Conservation (phyloP, 2,113 vertebrate species). For the Seriola dumerili region DNA sequence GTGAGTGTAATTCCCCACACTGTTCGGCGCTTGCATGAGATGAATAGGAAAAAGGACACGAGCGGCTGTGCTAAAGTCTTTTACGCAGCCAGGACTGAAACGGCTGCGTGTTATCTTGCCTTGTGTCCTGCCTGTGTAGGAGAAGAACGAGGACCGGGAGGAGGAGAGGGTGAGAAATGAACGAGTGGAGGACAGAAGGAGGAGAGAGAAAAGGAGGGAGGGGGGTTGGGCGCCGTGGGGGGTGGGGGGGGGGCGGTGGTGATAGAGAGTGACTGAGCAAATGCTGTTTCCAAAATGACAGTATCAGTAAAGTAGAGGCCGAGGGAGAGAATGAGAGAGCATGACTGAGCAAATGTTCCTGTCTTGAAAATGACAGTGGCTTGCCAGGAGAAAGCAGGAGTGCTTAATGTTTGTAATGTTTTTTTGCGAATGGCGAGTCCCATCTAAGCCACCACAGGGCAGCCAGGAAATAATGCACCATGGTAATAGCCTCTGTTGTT, state of each 20-base stretch:
- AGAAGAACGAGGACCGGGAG: constrained; percentile 12
- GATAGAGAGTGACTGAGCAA: constrained; percentile 65
- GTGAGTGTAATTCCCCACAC: constrained; percentile 27
- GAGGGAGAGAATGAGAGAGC: constrained; percentile 52
- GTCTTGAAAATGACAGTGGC: constrained; percentile 58
- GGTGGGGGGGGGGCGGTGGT: neutral
- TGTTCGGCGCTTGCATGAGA: constrained; percentile 25
- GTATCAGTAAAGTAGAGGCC: constrained; percentile 53
- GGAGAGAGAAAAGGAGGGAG: neutral
- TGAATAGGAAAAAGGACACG: constrained; percentile 20
- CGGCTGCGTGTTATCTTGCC: constrained; percentile 38
- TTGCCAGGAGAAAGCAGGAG: constrained; percentile 54
- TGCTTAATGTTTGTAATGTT: constrained; percentile 63
- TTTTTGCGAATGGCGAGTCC: constrained; percentile 30
- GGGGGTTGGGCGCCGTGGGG: neutral
- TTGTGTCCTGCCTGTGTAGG: neutral
- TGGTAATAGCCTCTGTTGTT: constrained; percentile 63
- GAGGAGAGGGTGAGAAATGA: constrained; percentile 40
- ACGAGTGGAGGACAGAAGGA: constrained; percentile 27
- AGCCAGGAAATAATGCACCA: constrained; percentile 60
- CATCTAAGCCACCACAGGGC: constrained; percentile 63
- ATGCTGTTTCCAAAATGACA: constrained; percentile 70
- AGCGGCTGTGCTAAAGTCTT: constrained; percentile 39
- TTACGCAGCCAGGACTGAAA: constrained; percentile 23
- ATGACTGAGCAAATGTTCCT: constrained; percentile 70